A percentile compares a stretch with the other conserved stretches of the same genome.
Conservation (phyloP, 2,113 vertebrate genomes). For the Trochalopteron elliotii region DNA sequence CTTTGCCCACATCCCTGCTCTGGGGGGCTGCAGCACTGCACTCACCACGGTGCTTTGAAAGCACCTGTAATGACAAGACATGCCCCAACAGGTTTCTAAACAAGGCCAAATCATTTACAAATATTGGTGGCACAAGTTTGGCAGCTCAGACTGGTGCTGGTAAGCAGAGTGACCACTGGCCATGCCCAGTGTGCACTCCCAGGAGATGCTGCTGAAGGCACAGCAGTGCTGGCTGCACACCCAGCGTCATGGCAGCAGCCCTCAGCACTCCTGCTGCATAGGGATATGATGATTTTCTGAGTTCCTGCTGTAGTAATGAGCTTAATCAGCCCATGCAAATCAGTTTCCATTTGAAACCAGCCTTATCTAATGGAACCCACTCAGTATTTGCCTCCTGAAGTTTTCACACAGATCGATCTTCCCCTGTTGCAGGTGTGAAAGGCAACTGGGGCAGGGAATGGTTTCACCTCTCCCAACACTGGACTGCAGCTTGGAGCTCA, state of each 20-base stretch:
- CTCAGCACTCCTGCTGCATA: neutral
- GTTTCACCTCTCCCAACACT: neutral
- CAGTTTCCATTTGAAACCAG: constrained; percentile 40
- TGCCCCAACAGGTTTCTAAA: neutral
- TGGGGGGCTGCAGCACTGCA: accelerated
- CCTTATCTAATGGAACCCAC: constrained; percentile 1
- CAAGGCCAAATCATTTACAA: neutral
- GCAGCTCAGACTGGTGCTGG: neutral
- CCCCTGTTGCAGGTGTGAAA: neutral
- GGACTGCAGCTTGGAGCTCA: neutral
- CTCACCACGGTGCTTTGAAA: accelerated
- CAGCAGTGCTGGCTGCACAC: neutral
- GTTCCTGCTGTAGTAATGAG: constrained; percentile 28
- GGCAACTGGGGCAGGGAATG: neutral
- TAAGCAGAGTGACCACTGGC: neutral
- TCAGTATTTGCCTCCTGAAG: constrained; percentile 12
- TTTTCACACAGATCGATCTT: neutral
- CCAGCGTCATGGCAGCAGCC: neutral
- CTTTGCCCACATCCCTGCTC: neutral
- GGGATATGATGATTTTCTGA: neutral
- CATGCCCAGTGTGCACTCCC: accelerated
- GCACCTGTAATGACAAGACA: accelerated
- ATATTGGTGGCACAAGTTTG: neutral
- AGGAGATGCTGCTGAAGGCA: neutral
- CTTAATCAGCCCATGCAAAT: constrained; percentile 56